These are phyloP conservation scores for Torymus auratus DNA, from an alignment of 2,888 invertebrate species.

Conservation along the genomic window DNA sequence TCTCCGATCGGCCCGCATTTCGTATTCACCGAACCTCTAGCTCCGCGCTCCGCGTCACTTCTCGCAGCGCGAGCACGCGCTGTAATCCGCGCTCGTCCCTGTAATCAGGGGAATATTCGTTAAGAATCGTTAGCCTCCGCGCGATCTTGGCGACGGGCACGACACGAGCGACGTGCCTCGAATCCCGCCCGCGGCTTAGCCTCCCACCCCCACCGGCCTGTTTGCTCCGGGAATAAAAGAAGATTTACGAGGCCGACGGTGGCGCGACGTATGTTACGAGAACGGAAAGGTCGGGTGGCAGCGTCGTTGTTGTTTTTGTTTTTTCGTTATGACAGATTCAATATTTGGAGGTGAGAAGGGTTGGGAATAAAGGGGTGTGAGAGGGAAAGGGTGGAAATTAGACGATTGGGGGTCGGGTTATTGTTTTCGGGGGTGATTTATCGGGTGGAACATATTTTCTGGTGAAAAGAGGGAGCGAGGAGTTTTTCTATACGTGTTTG, in stretches of 20 bases:
- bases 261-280: not conserved
- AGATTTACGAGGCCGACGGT: conserved; percentile 40
- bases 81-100: conserved; percentile 12
- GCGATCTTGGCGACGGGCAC: not conserved
- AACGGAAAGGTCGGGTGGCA: not conserved
- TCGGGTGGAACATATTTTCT: no score
- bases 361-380: not conserved
- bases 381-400: no score
- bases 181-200: conserved; percentile 28
- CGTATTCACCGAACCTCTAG: no score
- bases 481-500: no score
- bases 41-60: no score
- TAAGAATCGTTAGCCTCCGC: conserved; percentile 44
- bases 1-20: not conserved
- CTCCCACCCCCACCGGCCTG: not conserved
- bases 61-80: not conserved
- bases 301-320: not conserved
- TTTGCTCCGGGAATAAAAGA: conserved; percentile 37
- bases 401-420: no score
- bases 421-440: no score
- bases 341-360: conserved; percentile 12
- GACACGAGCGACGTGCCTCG: conserved; percentile 33
- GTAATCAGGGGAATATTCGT: conserved; percentile 51
- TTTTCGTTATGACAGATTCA: conserved; percentile 6
- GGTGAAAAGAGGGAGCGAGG: no score